Evolutionary conservation across 2,888 invertebrate species (phyloP), one percentile per base, ranked within the genome.

Genomic region (Agrotis puta): DNA sequence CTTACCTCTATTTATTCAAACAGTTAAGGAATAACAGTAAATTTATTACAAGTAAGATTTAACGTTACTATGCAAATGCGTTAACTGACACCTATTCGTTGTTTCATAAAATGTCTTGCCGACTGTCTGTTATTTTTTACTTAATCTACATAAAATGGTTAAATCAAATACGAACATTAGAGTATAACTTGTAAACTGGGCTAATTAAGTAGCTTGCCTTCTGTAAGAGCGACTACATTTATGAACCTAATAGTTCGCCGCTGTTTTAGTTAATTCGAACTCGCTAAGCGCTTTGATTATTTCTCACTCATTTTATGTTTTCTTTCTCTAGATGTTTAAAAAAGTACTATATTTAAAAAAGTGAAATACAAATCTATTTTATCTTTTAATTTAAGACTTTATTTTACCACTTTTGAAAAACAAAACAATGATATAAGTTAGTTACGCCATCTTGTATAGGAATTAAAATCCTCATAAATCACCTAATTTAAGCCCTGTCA

Each of bases 181-280:
- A 69, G 58, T 64, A 43, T 73, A 59, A 73, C 45, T 82, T 66
- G 47, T 73, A 73, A 79, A 79, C 79, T 73, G 27, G 68, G 80
- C 75, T 79, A 73, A 79, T 79, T 83, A 83, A 69, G 66, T 83
- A 54, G 69, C 66, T 79, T 20, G 74, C 83, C 80, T 79, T 82
- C 79, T 65, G 56, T 65, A 27, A 64, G 68, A 64, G 68, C 59
- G 53, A 68, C 39, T 61, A 82, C 63, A 66, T 78, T 82, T 81
- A 51, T 64, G 64, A 64, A 47, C 54, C 43, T 56, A 39, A 82
- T 70, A 64, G 59, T 81, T 65, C 13, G 47, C 51, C 9, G 48
- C 64, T 67, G 73, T 39, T 70, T 79, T 53, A 82, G 56, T 82
- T 79, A 24, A 79, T 73, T 64, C 51, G 22, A 73, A 66, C 63